Evolutionary conservation across 2,888 invertebrate species (phyloP), one percentile per base, ranked within the genome.

Genomic region (Meandrusa payeni): DNA sequence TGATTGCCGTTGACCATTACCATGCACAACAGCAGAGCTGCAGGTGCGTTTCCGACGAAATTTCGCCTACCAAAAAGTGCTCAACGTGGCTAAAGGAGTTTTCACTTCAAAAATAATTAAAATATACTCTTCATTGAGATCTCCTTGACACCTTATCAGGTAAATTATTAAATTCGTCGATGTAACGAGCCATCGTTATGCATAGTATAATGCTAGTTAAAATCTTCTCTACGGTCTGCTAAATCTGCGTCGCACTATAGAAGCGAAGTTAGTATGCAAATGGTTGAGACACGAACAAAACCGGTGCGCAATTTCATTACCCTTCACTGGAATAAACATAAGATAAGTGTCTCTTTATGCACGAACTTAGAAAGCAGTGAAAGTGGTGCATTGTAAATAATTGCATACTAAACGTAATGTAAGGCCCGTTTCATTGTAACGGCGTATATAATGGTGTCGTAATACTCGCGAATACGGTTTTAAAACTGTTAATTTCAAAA

Each of bases 311-410:
- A 26, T 32, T 38, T 32, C 43, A 43, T 43, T 43, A 43, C 27
- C 32, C 10, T 26, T 32, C 38, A 11, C 41, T 38, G 9, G 23
- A 12, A 42, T 29, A 36, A 42, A 37, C 24, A 32, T 37, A 20
- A 37, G 37, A 20, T 32, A 31, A 43, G 13, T 38, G 43, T 32
- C 24, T 31, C 26, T 43, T 29, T 43, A 32, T 3, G 9, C 38
- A 26, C 24, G 31, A 20, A 38, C 38, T 31, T 43, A 43, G 43
- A 43, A 43, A 43, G 43, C 26, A 43, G 37, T 26, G 43, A 43
- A 43, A 43, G 43, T 38, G 38, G 27, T 43, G 37, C 38, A 38
- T 37, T 38, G 17, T 37, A 27, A 43, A 27, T 26, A 10, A 27
- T 26, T 33, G 38, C 27, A 31, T 31, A 12, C 20, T 32, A 26